These are phyloP conservation scores for Nebria salina DNA, from an alignment of 2,888 invertebrate genomes.

Conservation along the genomic window DNA sequence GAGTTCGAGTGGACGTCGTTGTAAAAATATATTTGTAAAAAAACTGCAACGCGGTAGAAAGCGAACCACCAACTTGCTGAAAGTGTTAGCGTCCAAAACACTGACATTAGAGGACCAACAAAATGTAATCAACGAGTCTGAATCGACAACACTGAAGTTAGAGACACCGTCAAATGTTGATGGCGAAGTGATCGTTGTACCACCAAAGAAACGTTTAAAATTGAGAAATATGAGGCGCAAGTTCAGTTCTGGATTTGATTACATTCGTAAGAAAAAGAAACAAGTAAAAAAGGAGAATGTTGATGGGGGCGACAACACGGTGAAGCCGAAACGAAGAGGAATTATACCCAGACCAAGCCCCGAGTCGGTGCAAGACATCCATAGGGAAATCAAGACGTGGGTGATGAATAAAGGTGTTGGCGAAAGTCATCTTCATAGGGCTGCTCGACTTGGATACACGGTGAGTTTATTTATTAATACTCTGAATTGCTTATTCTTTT, in stretches of 20 bases:
- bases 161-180: constrained; percentile 54
- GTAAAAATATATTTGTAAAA: constrained; percentile 59
- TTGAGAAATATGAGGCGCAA: constrained; percentile 76
- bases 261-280: constrained; percentile 89
- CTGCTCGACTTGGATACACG: constrained; percentile 88
- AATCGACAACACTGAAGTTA: constrained; percentile 27
- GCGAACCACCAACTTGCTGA: constrained; percentile 53
- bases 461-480: constrained; percentile 65
- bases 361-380: constrained; percentile 79
- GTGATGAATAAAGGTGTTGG: constrained; percentile 94
- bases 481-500: constrained; percentile 5
- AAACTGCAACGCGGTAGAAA: constrained; percentile 47
- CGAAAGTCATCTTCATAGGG: constrained; percentile 91
- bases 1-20: constrained; percentile 65
- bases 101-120: constrained; percentile 55
- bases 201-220: constrained; percentile 67
- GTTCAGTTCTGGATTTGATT: constrained; percentile 87
- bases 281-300: constrained; percentile 69
- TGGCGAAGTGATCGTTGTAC: constrained; percentile 39
- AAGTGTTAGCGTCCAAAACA: constrained; percentile 53
- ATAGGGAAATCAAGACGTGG: constrained; percentile 88
- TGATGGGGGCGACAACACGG: constrained; percentile 52
- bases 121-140: constrained; percentile 26
- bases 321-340: constrained; percentile 64
- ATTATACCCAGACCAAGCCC: constrained; percentile 66